Evolutionary conservation across 2,888 invertebrate species (phyloP), one percentile per base, ranked within the genome.

Genomic region (Saturnia japonica): DNA sequence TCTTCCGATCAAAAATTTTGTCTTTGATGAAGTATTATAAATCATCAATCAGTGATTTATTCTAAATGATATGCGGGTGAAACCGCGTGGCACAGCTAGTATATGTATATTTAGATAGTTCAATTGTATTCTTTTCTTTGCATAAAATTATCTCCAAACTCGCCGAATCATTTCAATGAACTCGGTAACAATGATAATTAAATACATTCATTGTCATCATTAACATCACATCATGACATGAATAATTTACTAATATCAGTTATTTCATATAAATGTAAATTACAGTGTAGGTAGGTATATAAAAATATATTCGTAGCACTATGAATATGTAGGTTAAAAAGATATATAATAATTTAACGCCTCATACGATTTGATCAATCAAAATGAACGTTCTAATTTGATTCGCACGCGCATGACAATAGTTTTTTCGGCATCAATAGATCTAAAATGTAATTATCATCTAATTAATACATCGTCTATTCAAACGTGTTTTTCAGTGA

Each of bases 401-500:
- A 25, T 69, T 70, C 64, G 43, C 70, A 70, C 67, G 70, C 67
- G 68, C 72, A 72, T 68, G 72, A 75, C 74, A 74, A 71, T 71
- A 68, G 62, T 40, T 51, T 54, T 51, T 73, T 51, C 69, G 57
- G 72, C 75, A 76, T 79, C 76, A 77, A 71, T 73, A 74, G 75
- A 80, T 82, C 80, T 81, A 77, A 82, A 84, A 84, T 78, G 79
- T 81, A 87, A 87, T 88, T 85, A 90, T 84, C 84, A 78, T 73
- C 80, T 91, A 87, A 91, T 91, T 89, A 91, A 84, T 82, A 80
- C 82, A 80, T 79, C 80, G 83, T 81, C 84, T 78, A 82, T 82
- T 79, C 83, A 84, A 86, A 87, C 86, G 80, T 82, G 87, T 79
- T 84, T 81, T 91, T 84, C 82, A 91, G 93, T 91, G 93, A 93